Percentiles rank a stretch among this genome's conserved stretches.
These are phyloP conservation scores for Anaspis maculata DNA, from an alignment of 2,888 invertebrate species.

Conservation along the genomic window DNA sequence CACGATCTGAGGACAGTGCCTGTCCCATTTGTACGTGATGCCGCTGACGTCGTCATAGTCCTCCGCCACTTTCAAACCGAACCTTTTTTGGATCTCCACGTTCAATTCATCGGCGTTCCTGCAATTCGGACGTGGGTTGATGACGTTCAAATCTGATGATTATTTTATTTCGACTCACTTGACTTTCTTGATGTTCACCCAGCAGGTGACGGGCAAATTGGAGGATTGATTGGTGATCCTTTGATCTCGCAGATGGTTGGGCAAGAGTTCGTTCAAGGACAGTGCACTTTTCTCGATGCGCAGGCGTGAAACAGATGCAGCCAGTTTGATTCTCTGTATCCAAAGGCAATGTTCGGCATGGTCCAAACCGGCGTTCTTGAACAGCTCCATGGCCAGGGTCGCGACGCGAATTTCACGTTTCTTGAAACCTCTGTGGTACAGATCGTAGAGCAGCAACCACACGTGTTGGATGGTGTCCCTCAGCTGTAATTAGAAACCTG, in stretches of 20 bases:
- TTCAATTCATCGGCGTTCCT: slow-evolving; percentile 21
- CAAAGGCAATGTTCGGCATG: slow-evolving; percentile 58
- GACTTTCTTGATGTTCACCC: slow-evolving; percentile 70
- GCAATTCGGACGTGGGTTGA: slow-evolving; percentile 1
- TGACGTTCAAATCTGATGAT: too few species aligned
- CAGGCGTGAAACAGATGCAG: slow-evolving; percentile 68
- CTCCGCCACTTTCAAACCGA: slow-evolving; percentile 25
- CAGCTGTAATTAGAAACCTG: too few species aligned
- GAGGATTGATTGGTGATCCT: slow-evolving; percentile 50
- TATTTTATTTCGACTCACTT: slow-evolving; percentile 42
- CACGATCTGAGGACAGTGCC: slow-evolving; percentile 46
- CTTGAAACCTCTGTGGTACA: slow-evolving; percentile 55
- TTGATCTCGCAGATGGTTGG: slow-evolving; percentile 63
- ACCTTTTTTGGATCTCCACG: slow-evolving; percentile 24
- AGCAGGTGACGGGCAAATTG: slow-evolving; percentile 58
- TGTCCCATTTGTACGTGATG: slow-evolving; percentile 36
- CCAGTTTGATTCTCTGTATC: slow-evolving; percentile 57
- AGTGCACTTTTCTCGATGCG: slow-evolving; percentile 68
- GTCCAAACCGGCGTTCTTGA: slow-evolving; percentile 31
- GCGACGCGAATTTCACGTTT: slow-evolving; percentile 31
- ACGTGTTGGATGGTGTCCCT: slow-evolving; percentile 32
- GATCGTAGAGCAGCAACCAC: slow-evolving; percentile 64
- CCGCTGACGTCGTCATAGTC: slow-evolving; percentile 20
- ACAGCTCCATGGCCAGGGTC: slow-evolving; percentile 26
- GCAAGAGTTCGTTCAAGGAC: slow-evolving; percentile 58